A percentile compares a stretch with the other conserved stretches of the same genome.
Conservation (phyloP, 2,888 invertebrate species). For the Chrysolina americana region DNA sequence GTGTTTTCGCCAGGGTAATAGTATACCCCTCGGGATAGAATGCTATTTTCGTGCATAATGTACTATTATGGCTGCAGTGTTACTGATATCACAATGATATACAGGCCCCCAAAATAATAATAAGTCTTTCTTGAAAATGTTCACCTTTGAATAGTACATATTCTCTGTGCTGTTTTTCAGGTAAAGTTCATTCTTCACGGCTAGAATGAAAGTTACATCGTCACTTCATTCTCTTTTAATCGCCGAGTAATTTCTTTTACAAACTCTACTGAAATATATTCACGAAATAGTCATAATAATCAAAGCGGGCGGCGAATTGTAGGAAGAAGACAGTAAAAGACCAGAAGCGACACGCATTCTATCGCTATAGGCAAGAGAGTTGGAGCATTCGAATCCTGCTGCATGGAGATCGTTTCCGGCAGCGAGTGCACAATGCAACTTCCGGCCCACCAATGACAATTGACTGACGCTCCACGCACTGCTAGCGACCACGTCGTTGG, state of each 20-base stretch:
- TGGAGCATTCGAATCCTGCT: constrained; percentile 59
- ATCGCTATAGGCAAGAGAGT: constrained; percentile 35
- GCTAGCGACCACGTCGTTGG: constrained; percentile 56
- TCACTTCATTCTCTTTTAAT: background rate
- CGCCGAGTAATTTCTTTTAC: background rate
- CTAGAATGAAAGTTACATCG: background rate
- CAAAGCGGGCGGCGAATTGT: constrained; percentile 30
- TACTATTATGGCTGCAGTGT: too few species aligned
- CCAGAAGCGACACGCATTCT: constrained; percentile 29
- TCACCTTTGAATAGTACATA: too few species aligned
- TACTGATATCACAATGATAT: too few species aligned
- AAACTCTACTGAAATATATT: background rate
- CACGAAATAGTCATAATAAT: constrained; percentile 20
- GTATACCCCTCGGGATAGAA: too few species aligned
- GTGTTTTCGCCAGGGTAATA: too few species aligned
- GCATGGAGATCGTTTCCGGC: constrained; percentile 69
- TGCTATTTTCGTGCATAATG: too few species aligned
- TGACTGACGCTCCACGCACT: constrained; percentile 69
- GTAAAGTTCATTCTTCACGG: background rate
- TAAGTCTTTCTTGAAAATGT: too few species aligned
- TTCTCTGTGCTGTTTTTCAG: too few species aligned
- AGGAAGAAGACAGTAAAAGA: constrained; percentile 19
- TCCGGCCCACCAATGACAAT: constrained; percentile 60
- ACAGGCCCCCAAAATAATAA: too few species aligned
- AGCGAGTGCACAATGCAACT: constrained; percentile 63